A percentile compares a stretch with the other conserved stretches of the same genome.
Evolutionary conservation across 2,113 vertebrate genomes (phyloP).

Genomic region (Xyrauchen texanus): DNA sequence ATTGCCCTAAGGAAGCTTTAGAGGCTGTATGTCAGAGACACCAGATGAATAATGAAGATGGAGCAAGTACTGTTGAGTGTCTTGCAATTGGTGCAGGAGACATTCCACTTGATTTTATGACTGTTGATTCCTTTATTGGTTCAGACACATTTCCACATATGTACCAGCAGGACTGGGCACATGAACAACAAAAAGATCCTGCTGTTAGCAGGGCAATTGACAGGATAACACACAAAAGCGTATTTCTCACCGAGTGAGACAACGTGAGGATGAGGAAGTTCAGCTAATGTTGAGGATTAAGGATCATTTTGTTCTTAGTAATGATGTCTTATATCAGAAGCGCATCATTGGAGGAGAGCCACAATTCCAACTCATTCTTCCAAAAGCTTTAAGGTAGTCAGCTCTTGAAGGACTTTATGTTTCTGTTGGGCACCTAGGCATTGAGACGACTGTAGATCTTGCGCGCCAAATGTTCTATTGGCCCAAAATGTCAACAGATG

Average conservation of each 20-base stretch:
- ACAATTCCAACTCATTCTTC: conserved; percentile 22
- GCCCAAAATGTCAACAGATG: conserved; percentile 21
- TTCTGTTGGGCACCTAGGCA: conserved; percentile 30
- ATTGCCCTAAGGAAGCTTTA: neutral
- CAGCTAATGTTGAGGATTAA: neutral
- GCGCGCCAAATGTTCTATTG: conserved; percentile 34
- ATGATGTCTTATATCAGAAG: conserved; percentile 13
- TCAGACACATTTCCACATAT: neutral
- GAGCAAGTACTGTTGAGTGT: no score
- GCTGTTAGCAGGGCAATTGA: neutral
- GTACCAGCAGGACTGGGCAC: neutral
- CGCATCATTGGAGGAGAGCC: neutral
- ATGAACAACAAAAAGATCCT: neutral
- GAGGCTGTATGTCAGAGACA: no score
- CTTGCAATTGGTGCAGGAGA: no score
- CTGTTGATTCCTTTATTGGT: neutral
- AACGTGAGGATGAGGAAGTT: neutral
- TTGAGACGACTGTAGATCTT: conserved; percentile 16
- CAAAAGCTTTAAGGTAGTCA: neutral
- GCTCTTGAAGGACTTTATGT: conserved; percentile 19
- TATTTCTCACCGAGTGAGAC: neutral
- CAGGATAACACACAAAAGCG: neutral
- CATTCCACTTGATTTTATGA: no score
- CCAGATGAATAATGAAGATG: no score
- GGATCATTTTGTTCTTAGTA: conserved; percentile 11